phyloP scores from a whole-genome alignment of 2,113 vertebrate genomes.

The Bombycilla garrulus region DNA sequence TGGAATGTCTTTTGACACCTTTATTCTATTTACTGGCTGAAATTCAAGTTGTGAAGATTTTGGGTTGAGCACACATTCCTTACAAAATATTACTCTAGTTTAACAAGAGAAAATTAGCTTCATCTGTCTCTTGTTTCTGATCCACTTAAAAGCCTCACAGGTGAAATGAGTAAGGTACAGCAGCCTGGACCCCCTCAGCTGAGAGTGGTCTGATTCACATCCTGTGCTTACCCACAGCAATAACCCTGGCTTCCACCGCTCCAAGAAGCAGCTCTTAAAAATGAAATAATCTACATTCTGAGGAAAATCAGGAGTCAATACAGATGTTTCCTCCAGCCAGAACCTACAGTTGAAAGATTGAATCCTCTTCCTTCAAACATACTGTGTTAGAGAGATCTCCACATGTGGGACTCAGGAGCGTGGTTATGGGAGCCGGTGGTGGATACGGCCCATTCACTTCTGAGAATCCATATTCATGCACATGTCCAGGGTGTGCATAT shows the following conservation, averaged over 20 bases:
- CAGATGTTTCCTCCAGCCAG: background rate
- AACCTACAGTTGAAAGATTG: background rate
- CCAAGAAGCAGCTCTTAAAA: background rate
- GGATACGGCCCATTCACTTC: background rate
- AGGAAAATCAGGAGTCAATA: background rate
- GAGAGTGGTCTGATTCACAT: background rate
- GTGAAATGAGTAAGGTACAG: background rate
- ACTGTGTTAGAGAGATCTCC: background rate
- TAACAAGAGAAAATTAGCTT: background rate
- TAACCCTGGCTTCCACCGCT: rapidly evolving
- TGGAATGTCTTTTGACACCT: background rate
- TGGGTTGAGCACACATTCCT: background rate
- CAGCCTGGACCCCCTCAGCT: background rate
- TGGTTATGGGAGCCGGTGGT: rapidly evolving
- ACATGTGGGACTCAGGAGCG: background rate
- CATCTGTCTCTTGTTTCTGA: background rate
- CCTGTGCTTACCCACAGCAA: background rate
- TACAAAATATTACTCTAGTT: background rate
- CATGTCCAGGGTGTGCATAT: background rate
- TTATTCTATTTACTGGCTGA: background rate
- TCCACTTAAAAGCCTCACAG: background rate
- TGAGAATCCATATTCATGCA: background rate
- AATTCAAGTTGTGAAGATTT: background rate
- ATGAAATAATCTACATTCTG: background rate
- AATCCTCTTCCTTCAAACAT: background rate